These are phyloP conservation scores for Myoxocephalus aenaeus DNA, from an alignment of 2,797 vertebrate species.

Conservation along the genomic window DNA sequence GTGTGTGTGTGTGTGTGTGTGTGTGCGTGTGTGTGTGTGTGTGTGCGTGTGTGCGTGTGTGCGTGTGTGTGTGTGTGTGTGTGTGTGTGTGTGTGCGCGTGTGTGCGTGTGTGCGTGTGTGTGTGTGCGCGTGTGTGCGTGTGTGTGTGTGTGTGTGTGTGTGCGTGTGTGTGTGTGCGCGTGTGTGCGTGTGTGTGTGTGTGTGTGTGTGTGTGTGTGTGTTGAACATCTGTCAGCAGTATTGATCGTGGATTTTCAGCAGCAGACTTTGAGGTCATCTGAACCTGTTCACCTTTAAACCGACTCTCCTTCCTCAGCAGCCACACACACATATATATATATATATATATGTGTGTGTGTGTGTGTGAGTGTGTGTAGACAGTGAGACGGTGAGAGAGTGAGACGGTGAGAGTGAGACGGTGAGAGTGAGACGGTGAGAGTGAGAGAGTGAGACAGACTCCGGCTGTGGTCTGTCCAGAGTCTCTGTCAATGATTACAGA, in stretches of 20 bases:
- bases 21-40: too few relatives aligned
- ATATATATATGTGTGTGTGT: slow-evolving; percentile 4
- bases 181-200: background rate
- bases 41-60: too few relatives aligned
- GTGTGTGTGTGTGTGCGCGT: too few relatives aligned
- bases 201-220: slow-evolving; percentile 3
- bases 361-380: background rate
- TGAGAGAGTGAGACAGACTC: background rate
- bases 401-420: background rate
- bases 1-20: too few relatives aligned
- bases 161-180: background rate
- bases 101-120: too few relatives aligned
- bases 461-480: slow-evolving; percentile 13
- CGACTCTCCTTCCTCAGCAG: background rate
- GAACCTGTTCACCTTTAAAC: slow-evolving; percentile 14
- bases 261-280: slow-evolving; percentile 11
- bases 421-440: background rate
- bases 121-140: too few relatives aligned
- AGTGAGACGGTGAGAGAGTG: background rate
- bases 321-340: too few relatives aligned
- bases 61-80: too few relatives aligned
- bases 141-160: background rate
- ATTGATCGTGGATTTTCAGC: slow-evolving; percentile 34
- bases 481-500: slow-evolving; percentile 81
- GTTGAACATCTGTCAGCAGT: background rate